Evolutionary conservation across 35 echinoderm and acorn worm genomes (phyloP).

Genomic region (Acanthaster planci): DNA sequence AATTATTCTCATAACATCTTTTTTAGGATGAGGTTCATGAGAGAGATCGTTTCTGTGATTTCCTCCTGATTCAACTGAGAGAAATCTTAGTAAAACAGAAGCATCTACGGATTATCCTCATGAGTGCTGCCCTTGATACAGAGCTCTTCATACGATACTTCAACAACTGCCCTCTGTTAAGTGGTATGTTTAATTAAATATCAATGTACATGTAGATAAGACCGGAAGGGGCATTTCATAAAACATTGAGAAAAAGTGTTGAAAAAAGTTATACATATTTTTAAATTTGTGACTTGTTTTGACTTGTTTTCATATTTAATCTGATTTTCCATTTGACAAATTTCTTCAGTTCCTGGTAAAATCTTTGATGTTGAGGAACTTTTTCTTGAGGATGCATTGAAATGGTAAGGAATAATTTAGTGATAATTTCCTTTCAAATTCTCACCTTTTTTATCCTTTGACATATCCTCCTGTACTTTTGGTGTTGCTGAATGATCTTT

Average conservation of each 20-base stretch:
- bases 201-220: too few species aligned
- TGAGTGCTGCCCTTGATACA: conserved; percentile 95
- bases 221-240: too few species aligned
- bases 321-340: background rate
- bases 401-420: too few species aligned
- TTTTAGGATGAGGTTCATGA: conserved; percentile 97
- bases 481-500: too few species aligned
- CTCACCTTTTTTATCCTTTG: too few species aligned
- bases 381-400: conserved; percentile 94
- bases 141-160: conserved; percentile 94
- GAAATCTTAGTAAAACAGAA: conserved; percentile 54
- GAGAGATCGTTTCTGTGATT: conserved; percentile 92
- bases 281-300: too few species aligned
- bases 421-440: too few species aligned
- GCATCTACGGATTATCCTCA: conserved; percentile 82
- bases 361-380: conserved; percentile 91
- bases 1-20: background rate
- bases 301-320: too few species aligned
- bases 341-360: conserved; percentile 81
- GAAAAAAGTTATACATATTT: too few species aligned
- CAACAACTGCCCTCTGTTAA: conserved; percentile 72
- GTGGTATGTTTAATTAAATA: conserved; percentile 60
- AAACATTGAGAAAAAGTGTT: too few species aligned
- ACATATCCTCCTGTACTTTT: too few species aligned
- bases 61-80: conserved; percentile 82